Conservation (phyloP, 2,113 vertebrate species). For the Aldabrachelys gigantea region DNA sequence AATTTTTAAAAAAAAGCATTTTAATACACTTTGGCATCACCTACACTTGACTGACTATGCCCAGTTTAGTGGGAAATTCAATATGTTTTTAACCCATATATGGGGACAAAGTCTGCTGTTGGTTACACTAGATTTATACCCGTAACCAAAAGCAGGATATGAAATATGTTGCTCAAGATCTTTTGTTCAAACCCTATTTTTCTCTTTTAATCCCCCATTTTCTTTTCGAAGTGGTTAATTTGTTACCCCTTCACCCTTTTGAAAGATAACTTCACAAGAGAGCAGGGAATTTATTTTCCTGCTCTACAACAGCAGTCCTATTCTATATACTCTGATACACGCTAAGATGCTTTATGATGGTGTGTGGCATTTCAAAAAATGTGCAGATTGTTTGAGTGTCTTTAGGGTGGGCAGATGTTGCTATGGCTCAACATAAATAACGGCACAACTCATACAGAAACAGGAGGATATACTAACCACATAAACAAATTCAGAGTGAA, state of each 20-base stretch:
- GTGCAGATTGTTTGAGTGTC: background rate
- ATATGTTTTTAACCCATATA: background rate
- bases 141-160: background rate
- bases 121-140: background rate
- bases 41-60: background rate
- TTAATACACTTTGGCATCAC: rapidly evolving
- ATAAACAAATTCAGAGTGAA: background rate
- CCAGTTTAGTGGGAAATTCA: background rate
- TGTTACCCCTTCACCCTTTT: background rate
- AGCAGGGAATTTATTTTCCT: background rate
- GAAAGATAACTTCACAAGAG: background rate
- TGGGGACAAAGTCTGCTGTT: background rate
- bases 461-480: background rate
- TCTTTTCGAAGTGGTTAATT: background rate
- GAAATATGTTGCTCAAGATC: background rate
- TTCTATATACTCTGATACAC: background rate
- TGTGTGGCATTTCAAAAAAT: background rate
- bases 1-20: background rate
- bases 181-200: background rate
- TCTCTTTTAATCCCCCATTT: background rate
- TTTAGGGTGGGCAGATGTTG: background rate
- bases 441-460: background rate
- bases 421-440: background rate
- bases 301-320: background rate
- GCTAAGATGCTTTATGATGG: background rate